A percentile compares a stretch with the other conserved stretches of the same genome.
Evolutionary conservation across 2,888 invertebrate species (phyloP).

Genomic region (Drosophila incognita): DNA sequence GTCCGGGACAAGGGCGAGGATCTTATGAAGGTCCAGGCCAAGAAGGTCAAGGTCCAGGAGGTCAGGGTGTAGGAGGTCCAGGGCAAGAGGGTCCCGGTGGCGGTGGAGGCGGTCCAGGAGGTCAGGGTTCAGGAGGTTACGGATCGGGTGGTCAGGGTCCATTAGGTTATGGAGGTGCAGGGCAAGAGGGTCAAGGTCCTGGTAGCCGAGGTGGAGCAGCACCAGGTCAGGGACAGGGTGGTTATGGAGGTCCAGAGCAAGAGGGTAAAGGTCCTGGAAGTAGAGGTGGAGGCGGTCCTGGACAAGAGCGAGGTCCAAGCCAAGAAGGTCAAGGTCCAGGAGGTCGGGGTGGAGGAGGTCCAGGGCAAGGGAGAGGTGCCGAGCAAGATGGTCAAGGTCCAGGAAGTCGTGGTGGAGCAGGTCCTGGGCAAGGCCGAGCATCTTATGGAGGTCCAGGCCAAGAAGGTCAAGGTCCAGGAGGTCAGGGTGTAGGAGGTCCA

Average conservation of each 20-base stretch:
- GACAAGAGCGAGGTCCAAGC: too few species aligned
- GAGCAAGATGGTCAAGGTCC: neutral
- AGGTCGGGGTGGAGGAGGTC: too few species aligned
- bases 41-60: neutral
- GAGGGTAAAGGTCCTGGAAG: too few species aligned
- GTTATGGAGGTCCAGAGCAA: neutral
- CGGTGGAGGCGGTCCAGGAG: neutral
- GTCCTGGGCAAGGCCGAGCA: neutral
- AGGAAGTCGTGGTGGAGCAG: neutral
- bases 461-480: neutral
- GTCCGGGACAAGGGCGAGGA: neutral
- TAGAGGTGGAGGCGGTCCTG: neutral
- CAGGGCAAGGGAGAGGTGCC: neutral
- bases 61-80: neutral
- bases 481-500: constrained; percentile 2
- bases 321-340: neutral
- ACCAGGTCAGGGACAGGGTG: too few species aligned
- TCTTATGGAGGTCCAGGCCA: neutral
- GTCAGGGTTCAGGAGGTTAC: neutral
- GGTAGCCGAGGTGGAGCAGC: neutral
- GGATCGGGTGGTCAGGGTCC: too few species aligned
- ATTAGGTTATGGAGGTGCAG: neutral
- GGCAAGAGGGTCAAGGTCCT: neutral
- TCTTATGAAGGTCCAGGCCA: neutral
- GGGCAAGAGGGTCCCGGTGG: neutral